phyloP scores from a whole-genome alignment of 2,113 vertebrate genomes.

The Polypterus senegalus region DNA sequence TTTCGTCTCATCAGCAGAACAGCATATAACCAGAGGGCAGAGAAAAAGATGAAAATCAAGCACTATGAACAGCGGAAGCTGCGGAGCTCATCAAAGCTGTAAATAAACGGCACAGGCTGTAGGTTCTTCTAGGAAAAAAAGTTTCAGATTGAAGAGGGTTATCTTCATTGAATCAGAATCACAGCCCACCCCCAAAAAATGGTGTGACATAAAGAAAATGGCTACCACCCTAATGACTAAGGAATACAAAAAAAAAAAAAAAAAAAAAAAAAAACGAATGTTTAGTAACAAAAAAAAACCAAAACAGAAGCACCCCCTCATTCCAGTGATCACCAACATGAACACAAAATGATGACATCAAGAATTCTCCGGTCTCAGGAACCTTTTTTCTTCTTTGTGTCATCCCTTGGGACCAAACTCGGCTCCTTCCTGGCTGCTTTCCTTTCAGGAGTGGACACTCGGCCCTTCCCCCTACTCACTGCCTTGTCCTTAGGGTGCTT shows the following conservation, averaged over 20 bases:
- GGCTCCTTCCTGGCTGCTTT: constrained; percentile 85
- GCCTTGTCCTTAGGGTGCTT: constrained; percentile 78
- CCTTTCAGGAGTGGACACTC: constrained; percentile 88
- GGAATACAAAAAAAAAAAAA: constrained; percentile 56
- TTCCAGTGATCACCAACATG: constrained; percentile 27
- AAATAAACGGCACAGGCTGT: too few species aligned
- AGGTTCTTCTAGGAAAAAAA: too few species aligned
- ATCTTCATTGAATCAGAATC: too few species aligned
- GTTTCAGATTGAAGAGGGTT: too few species aligned
- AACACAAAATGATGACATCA: constrained; percentile 34
- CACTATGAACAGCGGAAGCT: too few species aligned
- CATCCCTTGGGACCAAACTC: constrained; percentile 79
- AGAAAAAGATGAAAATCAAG: too few species aligned
- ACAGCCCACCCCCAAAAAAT: too few species aligned
- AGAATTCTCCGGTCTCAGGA: constrained; percentile 45
- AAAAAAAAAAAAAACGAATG: constrained; percentile 37
- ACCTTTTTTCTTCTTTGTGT: constrained; percentile 99
- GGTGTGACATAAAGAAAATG: too few species aligned
- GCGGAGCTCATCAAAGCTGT: too few species aligned
- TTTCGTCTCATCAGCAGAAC: too few species aligned
- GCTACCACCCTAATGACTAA: constrained; percentile 26
- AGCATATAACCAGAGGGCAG: too few species aligned
- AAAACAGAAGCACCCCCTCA: constrained; percentile 12
- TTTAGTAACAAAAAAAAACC: constrained; percentile 18
- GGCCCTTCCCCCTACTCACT: constrained; percentile 69